Percentiles rank a stretch among this genome's conserved stretches.
Evolutionary conservation across 2,888 invertebrate genomes (phyloP).

Genomic region (Diaphora mendica): DNA sequence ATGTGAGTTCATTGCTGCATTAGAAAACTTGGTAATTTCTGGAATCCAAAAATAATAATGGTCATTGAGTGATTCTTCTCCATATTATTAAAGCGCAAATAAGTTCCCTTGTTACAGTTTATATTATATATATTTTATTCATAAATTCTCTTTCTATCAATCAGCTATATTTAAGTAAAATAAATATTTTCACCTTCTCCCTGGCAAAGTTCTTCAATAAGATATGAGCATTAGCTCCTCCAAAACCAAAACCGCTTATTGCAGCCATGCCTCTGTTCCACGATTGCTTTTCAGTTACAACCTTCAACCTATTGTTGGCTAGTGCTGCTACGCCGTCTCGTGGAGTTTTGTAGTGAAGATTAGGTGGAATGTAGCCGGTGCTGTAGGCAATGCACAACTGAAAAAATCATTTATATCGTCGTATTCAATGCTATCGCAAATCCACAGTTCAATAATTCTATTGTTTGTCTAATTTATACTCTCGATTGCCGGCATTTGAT

Average conservation of each 20-base stretch:
- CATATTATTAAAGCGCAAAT: no score
- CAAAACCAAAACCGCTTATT: slow-evolving; percentile 97
- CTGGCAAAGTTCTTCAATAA: slow-evolving; percentile 88
- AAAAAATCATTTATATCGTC: not conserved
- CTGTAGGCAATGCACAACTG: slow-evolving; percentile 93
- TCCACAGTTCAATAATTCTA: no score
- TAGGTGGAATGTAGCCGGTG: slow-evolving; percentile 92
- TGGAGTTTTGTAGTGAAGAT: slow-evolving; percentile 91
- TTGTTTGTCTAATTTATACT: no score
- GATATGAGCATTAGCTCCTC: slow-evolving; percentile 94
- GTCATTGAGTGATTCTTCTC: no score
- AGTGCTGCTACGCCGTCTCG: slow-evolving; percentile 88
- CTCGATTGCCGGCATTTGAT: no score
- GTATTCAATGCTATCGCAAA: no score
- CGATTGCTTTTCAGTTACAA: slow-evolving; percentile 90
- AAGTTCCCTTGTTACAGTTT: no score
- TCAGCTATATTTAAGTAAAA: not conserved
- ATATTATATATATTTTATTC: no score
- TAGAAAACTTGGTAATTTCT: no score
- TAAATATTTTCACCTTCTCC: slow-evolving; percentile 75
- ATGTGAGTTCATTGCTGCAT: no score
- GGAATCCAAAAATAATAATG: no score
- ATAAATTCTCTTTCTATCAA: no score
- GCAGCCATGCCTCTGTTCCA: slow-evolving; percentile 92
- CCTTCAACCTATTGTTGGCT: slow-evolving; percentile 87